phyloP scores from a whole-genome alignment of 1,140 invertebrate genomes.

The Papilio polytes region DNA sequence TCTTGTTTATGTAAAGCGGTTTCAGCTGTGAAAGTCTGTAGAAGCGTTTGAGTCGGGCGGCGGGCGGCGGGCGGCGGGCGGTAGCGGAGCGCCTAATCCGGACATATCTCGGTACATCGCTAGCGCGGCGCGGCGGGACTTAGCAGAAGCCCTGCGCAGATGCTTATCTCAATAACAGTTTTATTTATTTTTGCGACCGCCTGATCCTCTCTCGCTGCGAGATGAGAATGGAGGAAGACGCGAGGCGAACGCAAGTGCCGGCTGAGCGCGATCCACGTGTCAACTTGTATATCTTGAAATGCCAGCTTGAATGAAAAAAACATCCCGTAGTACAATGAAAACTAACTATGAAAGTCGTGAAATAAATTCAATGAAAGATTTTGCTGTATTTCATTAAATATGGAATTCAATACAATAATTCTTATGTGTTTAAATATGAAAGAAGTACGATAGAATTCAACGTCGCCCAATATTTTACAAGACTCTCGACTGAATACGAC shows the following conservation, averaged over 20 bases:
- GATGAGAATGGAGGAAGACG: conserved; percentile 76
- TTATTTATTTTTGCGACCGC: conserved; percentile 82
- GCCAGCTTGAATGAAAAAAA: not conserved
- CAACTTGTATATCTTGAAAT: conserved; percentile 12
- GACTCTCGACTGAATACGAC: conserved; percentile 47
- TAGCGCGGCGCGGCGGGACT: conserved; percentile 78
- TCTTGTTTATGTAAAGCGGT: conserved; percentile 63
- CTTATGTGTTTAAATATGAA: not conserved
- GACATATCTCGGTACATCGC: conserved; percentile 80
- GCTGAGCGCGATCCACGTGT: not conserved
- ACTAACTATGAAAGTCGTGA: not conserved
- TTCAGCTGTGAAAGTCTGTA: conserved; percentile 76
- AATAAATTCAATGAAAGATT: not conserved
- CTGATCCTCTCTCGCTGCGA: conserved; percentile 76
- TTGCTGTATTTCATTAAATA: not conserved
- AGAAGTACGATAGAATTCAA: not conserved
- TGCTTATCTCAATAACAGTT: conserved; percentile 84
- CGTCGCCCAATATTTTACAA: conserved; percentile 43
- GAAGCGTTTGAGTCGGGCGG: conserved; percentile 62
- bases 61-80: conserved; percentile 49
- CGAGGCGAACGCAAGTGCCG: conserved; percentile 39
- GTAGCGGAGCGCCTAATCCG: conserved; percentile 66
- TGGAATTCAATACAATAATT: not conserved
- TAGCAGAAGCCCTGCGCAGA: conserved; percentile 80
- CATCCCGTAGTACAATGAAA: not conserved